Evolutionary conservation across 2,888 invertebrate genomes (phyloP).

Genomic region (Polylopha cassiicola): DNA sequence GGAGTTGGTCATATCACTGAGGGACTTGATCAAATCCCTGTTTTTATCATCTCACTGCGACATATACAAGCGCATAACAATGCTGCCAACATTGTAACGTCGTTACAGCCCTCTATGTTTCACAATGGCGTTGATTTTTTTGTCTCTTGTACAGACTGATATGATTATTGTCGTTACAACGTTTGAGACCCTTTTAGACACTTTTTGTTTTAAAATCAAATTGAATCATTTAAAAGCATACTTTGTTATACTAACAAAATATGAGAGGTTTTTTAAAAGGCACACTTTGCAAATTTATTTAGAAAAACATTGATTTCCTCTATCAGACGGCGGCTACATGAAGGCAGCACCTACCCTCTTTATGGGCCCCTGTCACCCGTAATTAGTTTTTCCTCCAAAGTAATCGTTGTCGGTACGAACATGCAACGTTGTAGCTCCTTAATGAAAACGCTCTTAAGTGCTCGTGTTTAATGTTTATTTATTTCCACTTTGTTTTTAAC

Average conservation of each 20-base stretch:
- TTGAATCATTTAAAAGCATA: no score
- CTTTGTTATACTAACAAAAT: no score
- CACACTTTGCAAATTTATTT: slow-evolving; percentile 12
- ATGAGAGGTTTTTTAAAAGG: no score
- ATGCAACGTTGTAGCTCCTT: slow-evolving; percentile 67
- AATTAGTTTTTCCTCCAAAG: slow-evolving; percentile 67
- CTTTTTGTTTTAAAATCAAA: no score
- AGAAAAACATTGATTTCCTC: slow-evolving; percentile 15
- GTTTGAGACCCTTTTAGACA: background rate
- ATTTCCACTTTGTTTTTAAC: slow-evolving; percentile 62
- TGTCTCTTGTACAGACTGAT: background rate
- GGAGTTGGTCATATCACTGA: no score
- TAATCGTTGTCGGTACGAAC: slow-evolving; percentile 61
- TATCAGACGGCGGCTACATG: slow-evolving; percentile 13
- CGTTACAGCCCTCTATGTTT: slow-evolving; percentile 37
- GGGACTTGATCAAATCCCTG: no score
- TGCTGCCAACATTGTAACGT: slow-evolving; percentile 37
- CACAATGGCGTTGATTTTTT: no score
- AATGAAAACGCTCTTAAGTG: slow-evolving; percentile 71
- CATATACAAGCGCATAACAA: slow-evolving; percentile 49
- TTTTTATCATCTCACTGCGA: no score
- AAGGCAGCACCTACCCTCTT: slow-evolving; percentile 21
- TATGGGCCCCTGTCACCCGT: slow-evolving; percentile 46
- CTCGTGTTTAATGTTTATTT: slow-evolving; percentile 68
- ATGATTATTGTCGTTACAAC: background rate